Evolutionary conservation across 2,113 vertebrate genomes (phyloP).

Genomic region (Elachura formosa): DNA sequence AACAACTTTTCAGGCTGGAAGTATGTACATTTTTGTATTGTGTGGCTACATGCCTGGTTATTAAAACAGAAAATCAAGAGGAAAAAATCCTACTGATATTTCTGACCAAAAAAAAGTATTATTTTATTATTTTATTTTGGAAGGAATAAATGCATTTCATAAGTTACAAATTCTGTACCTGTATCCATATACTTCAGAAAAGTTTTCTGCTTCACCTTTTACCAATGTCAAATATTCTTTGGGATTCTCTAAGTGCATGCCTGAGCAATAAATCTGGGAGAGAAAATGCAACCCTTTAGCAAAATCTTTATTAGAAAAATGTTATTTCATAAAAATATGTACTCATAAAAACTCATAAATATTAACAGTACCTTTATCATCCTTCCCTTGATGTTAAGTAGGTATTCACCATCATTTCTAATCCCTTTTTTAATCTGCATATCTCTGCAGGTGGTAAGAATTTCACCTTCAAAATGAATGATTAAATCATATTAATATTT

Average conservation of each 20-base stretch:
- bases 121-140: neutral
- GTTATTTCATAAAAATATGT: neutral
- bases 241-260: conserved; percentile 84
- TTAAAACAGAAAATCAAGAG: neutral
- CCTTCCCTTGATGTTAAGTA: conserved; percentile 81
- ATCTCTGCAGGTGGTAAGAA: conserved; percentile 83
- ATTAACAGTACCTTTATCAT: conserved; percentile 81
- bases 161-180: conserved; percentile 70
- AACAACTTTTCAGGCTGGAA: neutral
- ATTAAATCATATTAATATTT: conserved; percentile 17
- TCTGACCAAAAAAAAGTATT: neutral
- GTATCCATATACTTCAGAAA: conserved; percentile 91
- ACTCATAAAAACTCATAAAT: neutral
- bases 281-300: conserved; percentile 11
- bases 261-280: conserved; percentile 86
- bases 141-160: neutral
- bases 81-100: neutral
- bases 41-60: neutral
- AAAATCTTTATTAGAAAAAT: neutral
- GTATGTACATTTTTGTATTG: neutral
- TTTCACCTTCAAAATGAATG: conserved; percentile 77
- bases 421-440: conserved; percentile 80
- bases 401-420: conserved; percentile 85
- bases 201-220: conserved; percentile 91
- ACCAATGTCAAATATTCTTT: conserved; percentile 89